Evolutionary conservation across 2,797 vertebrate species (phyloP).

Genomic region (Anabacerthia variegaticeps): DNA sequence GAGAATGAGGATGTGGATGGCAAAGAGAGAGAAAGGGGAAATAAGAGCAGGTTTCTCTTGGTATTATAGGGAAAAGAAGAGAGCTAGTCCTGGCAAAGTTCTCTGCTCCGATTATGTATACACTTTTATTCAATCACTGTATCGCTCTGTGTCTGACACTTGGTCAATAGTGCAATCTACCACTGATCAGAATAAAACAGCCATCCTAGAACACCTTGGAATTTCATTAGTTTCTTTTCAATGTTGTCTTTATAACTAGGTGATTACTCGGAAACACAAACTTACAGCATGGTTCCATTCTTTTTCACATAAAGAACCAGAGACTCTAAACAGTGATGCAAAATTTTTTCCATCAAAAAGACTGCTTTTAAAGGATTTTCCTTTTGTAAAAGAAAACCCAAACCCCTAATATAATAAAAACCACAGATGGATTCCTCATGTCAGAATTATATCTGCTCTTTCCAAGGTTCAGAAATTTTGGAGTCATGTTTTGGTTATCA

Average conservation of each 20-base stretch:
- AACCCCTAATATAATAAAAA: background rate
- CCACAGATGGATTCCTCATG: background rate
- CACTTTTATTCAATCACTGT: slow-evolving; percentile 91
- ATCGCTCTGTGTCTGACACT: slow-evolving; percentile 85
- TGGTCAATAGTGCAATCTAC: slow-evolving; percentile 96
- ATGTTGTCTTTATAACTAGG: slow-evolving; percentile 81
- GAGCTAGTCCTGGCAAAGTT: slow-evolving; percentile 81
- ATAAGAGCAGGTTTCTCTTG: slow-evolving; percentile 77
- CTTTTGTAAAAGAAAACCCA: background rate
- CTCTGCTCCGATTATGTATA: slow-evolving; percentile 87
- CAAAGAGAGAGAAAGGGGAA: slow-evolving; percentile 18
- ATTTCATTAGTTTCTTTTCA: slow-evolving; percentile 90
- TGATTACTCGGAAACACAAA: slow-evolving; percentile 82
- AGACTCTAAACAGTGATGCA: slow-evolving; percentile 1
- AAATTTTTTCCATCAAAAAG: background rate
- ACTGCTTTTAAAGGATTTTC: background rate
- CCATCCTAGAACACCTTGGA: slow-evolving; percentile 84
- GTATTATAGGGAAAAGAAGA: slow-evolving; percentile 78
- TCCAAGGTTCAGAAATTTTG: background rate
- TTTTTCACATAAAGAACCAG: slow-evolving; percentile 66
- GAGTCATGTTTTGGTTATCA: background rate
- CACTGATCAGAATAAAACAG: slow-evolving; percentile 89
- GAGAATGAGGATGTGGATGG: slow-evolving; percentile 16
- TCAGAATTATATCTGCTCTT: background rate
- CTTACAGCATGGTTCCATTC: slow-evolving; percentile 66